Percentiles rank a stretch among this genome's conserved stretches.
Evolutionary conservation across 2,888 invertebrate genomes (phyloP).

Genomic region (Litoditis marina): DNA sequence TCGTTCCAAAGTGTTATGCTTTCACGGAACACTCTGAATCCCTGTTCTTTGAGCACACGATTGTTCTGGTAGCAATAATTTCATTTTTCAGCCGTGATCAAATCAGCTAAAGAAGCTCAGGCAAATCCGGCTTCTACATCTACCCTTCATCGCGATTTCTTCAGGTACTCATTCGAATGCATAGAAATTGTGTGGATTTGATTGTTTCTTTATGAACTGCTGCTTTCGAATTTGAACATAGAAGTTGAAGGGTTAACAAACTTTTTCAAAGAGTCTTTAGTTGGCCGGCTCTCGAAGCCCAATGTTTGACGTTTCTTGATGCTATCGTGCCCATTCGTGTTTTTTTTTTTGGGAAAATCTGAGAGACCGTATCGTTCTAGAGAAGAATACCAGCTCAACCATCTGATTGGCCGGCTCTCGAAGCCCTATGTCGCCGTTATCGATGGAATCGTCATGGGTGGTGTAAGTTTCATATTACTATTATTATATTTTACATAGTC

Average conservation of each 20-base stretch:
- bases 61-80: background rate
- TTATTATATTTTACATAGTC: background rate
- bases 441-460: conserved; percentile 95
- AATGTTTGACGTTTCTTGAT: too few species aligned
- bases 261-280: too few species aligned
- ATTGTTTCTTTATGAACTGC: background rate
- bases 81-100: conserved; percentile 46
- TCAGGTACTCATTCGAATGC: conserved; percentile 19
- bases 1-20: too few species aligned
- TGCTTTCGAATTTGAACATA: too few species aligned
- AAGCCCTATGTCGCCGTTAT: conserved; percentile 89
- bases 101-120: conserved; percentile 48
- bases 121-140: conserved; percentile 26
- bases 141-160: conserved; percentile 55
- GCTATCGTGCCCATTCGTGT: too few species aligned
- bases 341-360: too few species aligned
- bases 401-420: conserved; percentile 73
- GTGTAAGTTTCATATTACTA: conserved; percentile 64
- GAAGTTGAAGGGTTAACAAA: too few species aligned
- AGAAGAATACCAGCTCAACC: conserved; percentile 81
- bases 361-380: conserved; percentile 39
- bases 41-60: background rate
- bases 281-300: too few species aligned
- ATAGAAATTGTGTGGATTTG: background rate
- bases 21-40: too few species aligned